phyloP scores from a whole-genome alignment of 2,888 invertebrate species.

The Agrochola lota region DNA sequence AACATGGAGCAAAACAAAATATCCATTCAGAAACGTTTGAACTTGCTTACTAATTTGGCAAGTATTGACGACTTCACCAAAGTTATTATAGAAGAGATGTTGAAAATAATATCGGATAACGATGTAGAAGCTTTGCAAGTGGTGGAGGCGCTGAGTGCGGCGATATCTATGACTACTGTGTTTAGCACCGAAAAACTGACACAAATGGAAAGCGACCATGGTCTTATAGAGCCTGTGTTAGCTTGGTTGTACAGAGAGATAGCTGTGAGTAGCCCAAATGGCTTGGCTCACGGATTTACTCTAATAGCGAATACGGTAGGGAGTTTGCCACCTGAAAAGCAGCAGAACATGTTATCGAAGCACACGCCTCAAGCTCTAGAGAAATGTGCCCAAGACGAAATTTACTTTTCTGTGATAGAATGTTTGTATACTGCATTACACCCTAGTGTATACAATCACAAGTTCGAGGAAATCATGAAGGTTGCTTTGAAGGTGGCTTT shows the following conservation, averaged over 20 bases:
- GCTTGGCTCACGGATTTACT: slow-evolving; percentile 76
- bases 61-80: slow-evolving; percentile 87
- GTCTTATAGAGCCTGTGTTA: slow-evolving; percentile 82
- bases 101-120: slow-evolving; percentile 77
- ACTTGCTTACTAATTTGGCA: slow-evolving; percentile 85
- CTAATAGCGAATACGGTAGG: slow-evolving; percentile 82
- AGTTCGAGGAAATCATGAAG: slow-evolving; percentile 79
- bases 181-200: slow-evolving; percentile 81
- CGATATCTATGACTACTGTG: slow-evolving; percentile 79
- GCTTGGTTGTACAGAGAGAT: slow-evolving; percentile 81
- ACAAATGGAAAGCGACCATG: slow-evolving; percentile 86
- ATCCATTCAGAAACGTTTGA: slow-evolving; percentile 82
- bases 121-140: slow-evolving; percentile 78
- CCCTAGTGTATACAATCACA: slow-evolving; percentile 78
- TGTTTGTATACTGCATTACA: slow-evolving; percentile 88
- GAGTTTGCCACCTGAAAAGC: slow-evolving; percentile 80
- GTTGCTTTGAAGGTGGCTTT: slow-evolving; percentile 81
- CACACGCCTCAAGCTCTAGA: slow-evolving; percentile 77
- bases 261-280: slow-evolving; percentile 69
- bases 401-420: slow-evolving; percentile 85
- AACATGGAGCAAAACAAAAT: slow-evolving; percentile 77
- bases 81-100: slow-evolving; percentile 85
- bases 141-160: slow-evolving; percentile 79
- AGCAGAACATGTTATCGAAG: slow-evolving; percentile 74
- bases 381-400: slow-evolving; percentile 75